Conservation (phyloP, 1,140 invertebrate species). For the Grapholita molesta region DNA sequence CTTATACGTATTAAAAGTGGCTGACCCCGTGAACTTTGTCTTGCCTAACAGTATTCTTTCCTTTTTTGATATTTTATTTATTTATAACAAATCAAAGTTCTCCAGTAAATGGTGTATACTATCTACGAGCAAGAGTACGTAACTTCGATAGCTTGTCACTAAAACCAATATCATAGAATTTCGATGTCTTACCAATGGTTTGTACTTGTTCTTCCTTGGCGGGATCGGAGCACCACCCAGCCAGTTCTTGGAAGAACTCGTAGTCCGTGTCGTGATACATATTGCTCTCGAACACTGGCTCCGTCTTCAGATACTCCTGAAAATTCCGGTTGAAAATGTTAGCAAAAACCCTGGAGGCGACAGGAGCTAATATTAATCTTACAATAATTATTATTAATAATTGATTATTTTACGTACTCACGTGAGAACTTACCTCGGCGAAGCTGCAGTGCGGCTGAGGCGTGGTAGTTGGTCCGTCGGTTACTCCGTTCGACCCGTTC, state of each 20-base stretch:
- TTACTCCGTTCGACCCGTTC: constrained; percentile 56
- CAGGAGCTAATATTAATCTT: constrained; percentile 42
- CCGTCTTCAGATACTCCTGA: constrained; percentile 69
- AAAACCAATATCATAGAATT: neutral
- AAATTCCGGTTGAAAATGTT: constrained; percentile 46
- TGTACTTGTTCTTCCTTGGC: constrained; percentile 61
- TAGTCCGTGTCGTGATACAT: constrained; percentile 68
- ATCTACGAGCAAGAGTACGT: no score
- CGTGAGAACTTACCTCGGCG: constrained; percentile 64
- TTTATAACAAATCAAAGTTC: no score
- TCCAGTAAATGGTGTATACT: no score
- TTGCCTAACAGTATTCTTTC: no score
- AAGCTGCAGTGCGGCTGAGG: constrained; percentile 52
- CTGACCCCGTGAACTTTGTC: no score
- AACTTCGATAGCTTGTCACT: neutral
- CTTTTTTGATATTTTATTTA: no score
- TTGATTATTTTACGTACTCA: constrained; percentile 55
- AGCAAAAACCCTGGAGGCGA: constrained; percentile 25
- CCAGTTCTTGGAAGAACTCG: constrained; percentile 74
- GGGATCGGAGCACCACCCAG: constrained; percentile 61
- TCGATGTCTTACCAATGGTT: constrained; percentile 57
- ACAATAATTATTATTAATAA: constrained; percentile 42
- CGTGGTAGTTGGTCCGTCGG: constrained; percentile 44
- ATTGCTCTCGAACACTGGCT: constrained; percentile 54
- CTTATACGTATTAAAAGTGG: no score